phyloP scores from a whole-genome alignment of 2,113 vertebrate species.

The Egretta garzetta region DNA sequence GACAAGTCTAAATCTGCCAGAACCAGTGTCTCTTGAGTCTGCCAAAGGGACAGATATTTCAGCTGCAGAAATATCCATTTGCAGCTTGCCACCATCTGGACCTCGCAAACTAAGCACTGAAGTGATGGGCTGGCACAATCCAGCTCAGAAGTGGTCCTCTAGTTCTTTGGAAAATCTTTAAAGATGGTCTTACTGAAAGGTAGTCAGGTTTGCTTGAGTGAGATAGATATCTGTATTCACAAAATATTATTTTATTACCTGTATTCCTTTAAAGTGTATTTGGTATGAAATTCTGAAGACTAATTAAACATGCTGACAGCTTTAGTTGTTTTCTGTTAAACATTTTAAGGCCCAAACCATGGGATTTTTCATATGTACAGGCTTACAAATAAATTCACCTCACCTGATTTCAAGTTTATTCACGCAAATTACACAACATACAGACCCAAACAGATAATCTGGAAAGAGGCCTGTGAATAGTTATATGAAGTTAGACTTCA shows the following conservation, averaged over 20 bases:
- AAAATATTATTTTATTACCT: not conserved
- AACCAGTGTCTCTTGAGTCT: not conserved
- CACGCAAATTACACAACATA: not conserved
- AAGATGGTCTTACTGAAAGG: not conserved
- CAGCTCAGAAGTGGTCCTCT: not conserved
- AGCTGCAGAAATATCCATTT: constrained; percentile 31
- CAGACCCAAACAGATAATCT: not conserved
- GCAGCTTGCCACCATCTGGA: constrained; percentile 45
- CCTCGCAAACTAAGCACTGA: not conserved
- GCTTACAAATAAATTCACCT: not conserved
- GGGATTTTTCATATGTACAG: not conserved
- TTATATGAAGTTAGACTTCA: not conserved
- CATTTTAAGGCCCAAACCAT: not conserved
- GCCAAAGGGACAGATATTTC: constrained; percentile 32
- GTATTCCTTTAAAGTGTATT: not conserved
- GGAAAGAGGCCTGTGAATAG: not conserved
- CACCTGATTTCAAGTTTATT: not conserved
- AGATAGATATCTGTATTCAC: not conserved
- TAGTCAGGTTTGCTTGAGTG: not conserved
- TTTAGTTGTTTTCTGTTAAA: not conserved
- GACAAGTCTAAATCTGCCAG: constrained; percentile 59
- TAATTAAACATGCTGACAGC: not conserved
- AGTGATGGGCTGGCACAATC: not conserved
- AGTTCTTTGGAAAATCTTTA: not conserved
- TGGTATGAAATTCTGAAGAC: not conserved